Evolutionary conservation across 2,888 invertebrate species (phyloP).

Genomic region (Spicauda simplicius): DNA sequence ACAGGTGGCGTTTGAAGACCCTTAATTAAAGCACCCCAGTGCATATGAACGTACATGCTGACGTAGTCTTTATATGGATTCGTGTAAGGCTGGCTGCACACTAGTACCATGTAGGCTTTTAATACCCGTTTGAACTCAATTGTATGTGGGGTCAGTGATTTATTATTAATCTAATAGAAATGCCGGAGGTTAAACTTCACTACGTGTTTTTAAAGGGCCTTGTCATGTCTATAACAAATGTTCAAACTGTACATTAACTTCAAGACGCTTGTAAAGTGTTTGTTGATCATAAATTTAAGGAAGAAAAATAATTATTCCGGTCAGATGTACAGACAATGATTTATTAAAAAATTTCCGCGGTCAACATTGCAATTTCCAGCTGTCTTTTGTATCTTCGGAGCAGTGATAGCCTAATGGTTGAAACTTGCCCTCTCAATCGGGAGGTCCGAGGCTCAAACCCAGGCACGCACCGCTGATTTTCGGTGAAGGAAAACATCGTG

Average conservation of each 20-base stretch:
- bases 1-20: constrained; percentile 32
- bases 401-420: too few relatives aligned
- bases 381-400: too few relatives aligned
- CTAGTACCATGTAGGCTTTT: neutral
- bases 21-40: constrained; percentile 37
- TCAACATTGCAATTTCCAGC: too few relatives aligned
- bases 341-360: too few relatives aligned
- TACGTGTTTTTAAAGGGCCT: neutral
- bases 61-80: constrained; percentile 35
- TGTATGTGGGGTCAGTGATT: constrained; percentile 8
- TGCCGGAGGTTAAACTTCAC: neutral
- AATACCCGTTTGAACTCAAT: neutral
- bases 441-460: too few relatives aligned
- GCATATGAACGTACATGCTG: constrained; percentile 9
- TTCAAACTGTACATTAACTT: neutral
- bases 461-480: too few relatives aligned
- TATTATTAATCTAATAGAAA: constrained; percentile 6
- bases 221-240: neutral
- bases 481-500: too few relatives aligned
- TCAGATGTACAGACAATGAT: too few relatives aligned
- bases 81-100: constrained; percentile 12
- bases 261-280: neutral
- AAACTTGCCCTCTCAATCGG: too few relatives aligned
- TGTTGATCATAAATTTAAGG: neutral
- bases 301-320: too few relatives aligned